These are phyloP conservation scores for Drosophila punjabiensis DNA, from an alignment of 1,140 invertebrate species.

Conservation along the genomic window DNA sequence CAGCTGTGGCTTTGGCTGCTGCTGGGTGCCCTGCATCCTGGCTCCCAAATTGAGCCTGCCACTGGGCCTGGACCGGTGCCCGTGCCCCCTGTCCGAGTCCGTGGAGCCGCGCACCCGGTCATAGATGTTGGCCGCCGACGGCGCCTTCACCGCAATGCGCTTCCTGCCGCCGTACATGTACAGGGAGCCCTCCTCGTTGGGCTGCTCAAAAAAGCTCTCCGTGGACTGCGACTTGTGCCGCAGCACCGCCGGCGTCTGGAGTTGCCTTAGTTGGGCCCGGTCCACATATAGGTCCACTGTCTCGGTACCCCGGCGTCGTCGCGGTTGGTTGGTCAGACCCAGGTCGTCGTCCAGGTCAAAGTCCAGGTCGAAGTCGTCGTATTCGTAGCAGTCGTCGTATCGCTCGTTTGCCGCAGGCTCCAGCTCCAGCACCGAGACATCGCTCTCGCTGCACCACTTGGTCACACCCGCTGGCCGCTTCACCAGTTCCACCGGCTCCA, in stretches of 20 bases:
- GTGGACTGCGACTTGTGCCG: conserved; percentile 78
- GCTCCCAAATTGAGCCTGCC: conserved; percentile 25
- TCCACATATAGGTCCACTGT: conserved; percentile 66
- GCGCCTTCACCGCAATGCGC: conserved; percentile 71
- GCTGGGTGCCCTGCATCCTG: conserved; percentile 31
- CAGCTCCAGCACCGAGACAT: conserved; percentile 77
- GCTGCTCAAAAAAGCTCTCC: conserved; percentile 82
- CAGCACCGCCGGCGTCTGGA: conserved; percentile 58
- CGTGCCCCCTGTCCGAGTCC: conserved; percentile 53
- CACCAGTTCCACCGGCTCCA: conserved; percentile 36
- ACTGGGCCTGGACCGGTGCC: conserved; percentile 27
- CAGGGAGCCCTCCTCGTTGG: conserved; percentile 79
- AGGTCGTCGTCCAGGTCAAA: conserved; percentile 68
- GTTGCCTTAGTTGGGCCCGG: conserved; percentile 62
- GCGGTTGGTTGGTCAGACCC: conserved; percentile 41
- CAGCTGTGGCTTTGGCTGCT: conserved; percentile 49
- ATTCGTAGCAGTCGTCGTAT: conserved; percentile 71
- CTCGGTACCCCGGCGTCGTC: conserved; percentile 32
- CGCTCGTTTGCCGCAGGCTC: conserved; percentile 51
- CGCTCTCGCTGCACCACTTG: conserved; percentile 84
- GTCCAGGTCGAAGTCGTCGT: conserved; percentile 73
- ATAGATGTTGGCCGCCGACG: conserved; percentile 72
- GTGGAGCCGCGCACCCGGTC: conserved; percentile 68
- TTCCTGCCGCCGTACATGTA: conserved; percentile 82
- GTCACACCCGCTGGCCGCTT: conserved; percentile 48